phyloP scores from a whole-genome alignment of 2,797 vertebrate genomes.

The Crypturellus tataupa region DNA sequence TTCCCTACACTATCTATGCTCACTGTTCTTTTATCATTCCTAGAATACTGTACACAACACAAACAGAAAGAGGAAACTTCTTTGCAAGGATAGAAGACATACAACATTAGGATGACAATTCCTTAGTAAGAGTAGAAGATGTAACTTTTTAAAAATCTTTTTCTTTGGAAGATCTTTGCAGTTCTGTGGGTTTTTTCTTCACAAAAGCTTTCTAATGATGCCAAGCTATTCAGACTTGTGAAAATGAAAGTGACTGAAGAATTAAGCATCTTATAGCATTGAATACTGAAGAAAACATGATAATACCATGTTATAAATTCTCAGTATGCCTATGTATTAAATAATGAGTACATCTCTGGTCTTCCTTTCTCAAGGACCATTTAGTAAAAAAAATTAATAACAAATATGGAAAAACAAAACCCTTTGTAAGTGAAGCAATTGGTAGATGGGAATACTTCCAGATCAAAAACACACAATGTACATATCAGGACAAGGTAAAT shows the following conservation, averaged over 20 bases:
- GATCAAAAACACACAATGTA: neutral
- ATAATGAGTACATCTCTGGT: neutral
- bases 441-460: neutral
- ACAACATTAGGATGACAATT: neutral
- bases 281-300: neutral
- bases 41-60: neutral
- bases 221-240: neutral
- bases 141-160: neutral
- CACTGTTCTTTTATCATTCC: neutral
- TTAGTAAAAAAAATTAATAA: neutral
- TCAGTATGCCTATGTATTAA: neutral
- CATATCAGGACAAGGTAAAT: accelerated
- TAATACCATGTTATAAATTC: neutral
- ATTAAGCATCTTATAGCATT: neutral
- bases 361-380: neutral
- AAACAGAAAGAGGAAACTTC: neutral
- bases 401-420: accelerated
- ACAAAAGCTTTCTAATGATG: neutral
- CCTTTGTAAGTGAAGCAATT: neutral
- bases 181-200: neutral
- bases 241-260: neutral
- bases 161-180: neutral
- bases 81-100: neutral
- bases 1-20: neutral
- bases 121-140: neutral